Conservation (phyloP, 2,113 vertebrate species). For the Xyliphius kryptos region DNA sequence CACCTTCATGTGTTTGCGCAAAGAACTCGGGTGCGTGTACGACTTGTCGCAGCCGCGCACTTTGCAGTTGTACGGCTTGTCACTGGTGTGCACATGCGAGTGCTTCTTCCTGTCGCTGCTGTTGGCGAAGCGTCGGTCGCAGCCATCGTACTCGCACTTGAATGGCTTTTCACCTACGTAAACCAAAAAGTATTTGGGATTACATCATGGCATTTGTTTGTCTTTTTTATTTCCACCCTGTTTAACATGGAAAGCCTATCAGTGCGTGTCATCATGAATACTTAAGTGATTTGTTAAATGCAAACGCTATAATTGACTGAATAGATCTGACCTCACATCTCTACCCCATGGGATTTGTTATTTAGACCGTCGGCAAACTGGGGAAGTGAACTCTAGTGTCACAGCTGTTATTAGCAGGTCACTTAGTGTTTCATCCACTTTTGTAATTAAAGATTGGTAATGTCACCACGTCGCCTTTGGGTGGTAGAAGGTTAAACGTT, state of each 20-base stretch:
- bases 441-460: constrained; percentile 23
- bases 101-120: constrained; percentile 99
- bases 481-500: background rate
- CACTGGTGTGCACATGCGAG: constrained; percentile 97
- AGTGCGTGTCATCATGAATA: background rate
- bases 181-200: constrained; percentile 31
- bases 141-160: constrained; percentile 96
- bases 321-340: constrained; percentile 16
- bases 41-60: constrained; percentile 97
- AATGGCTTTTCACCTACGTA: constrained; percentile 93
- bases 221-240: background rate
- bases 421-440: constrained; percentile 11
- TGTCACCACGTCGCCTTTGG: constrained; percentile 6
- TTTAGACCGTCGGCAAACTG: constrained; percentile 22
- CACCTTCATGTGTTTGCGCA: constrained; percentile 98
- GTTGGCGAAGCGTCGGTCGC: constrained; percentile 97
- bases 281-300: background rate
- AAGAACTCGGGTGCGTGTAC: constrained; percentile 96
- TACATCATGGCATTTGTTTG: background rate
- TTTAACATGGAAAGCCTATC: background rate
- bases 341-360: constrained; percentile 14
- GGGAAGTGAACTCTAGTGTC: constrained; percentile 16
- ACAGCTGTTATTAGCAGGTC: constrained; percentile 27
- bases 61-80: constrained; percentile 99
- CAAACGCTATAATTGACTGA: constrained; percentile 15